Base-by-base conservation (phyloP, 2,113 vertebrate species). In the Pseudonaja textilis region DNA sequence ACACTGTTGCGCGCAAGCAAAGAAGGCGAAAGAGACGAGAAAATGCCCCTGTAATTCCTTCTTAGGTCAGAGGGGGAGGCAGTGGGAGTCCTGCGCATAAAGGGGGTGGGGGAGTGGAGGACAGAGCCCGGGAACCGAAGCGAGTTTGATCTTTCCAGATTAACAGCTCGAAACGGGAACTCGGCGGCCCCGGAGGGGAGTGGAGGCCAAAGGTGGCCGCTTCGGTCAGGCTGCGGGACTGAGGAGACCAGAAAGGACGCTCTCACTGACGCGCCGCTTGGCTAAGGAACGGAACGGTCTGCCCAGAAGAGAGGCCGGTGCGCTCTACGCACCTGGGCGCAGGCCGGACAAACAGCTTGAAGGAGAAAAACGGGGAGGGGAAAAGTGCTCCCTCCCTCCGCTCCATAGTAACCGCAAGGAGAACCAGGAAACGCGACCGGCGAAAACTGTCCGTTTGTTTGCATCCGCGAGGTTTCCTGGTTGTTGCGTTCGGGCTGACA, bases 31-130 rank as follows among this genome's bases (percentile, higher is more conserved):
- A 29, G 59, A 14, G 57, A 3, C 11, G 89, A 64, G 91, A 91
- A 57, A 69, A 93, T 86, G 69, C 93, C 29, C 81, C 91, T 89
- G 94, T 45, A 4, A 39, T 85, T 50, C 50, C 42, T 29, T 22
- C 18, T 22, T 45, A 5, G 42, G 1, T 0, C 29, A 7, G 20
- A 59, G 74, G 87, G 54, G 47, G 90, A 20, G 64, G 25, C 52
- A 54, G 90, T 1, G 50, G 16, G 50, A 55, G 92, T 34, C 74
- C 56, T 86, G 88, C 92, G 57, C 64, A 92, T 39, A 47, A 42
- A 45, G 18, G 2, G 52, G 74, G 64, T 1, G 54, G 12, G 23
- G 20, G 2, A 26, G 18, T 10, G 29, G 9, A 54, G 12, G 50
- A 42, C n/a, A 29, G 34, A 18, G 52, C 23, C 10, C 25, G 52